Conservation (phyloP, 2,888 invertebrate species). For the Lycia hirtaria region DNA sequence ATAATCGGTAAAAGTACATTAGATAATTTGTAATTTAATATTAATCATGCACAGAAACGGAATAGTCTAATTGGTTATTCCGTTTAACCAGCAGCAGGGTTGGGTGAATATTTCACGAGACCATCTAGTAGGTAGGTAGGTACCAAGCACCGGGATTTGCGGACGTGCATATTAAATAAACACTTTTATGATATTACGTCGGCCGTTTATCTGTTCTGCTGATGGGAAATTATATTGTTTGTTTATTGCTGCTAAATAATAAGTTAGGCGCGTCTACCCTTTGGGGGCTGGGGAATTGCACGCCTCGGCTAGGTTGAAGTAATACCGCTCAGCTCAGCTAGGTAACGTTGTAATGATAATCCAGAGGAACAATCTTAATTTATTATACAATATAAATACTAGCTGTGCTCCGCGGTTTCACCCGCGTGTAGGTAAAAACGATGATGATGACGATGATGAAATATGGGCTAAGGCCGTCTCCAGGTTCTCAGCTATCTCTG, state of each 20-base stretch:
- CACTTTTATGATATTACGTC: conserved; percentile 49
- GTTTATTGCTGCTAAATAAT: conserved; percentile 25
- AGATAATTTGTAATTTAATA: conserved; percentile 21
- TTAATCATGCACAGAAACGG: conserved; percentile 30
- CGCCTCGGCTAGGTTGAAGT: background rate
- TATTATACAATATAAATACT: too few relatives aligned
- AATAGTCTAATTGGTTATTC: conserved; percentile 67
- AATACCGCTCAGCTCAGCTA: background rate
- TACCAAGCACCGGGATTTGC: conserved; percentile 55
- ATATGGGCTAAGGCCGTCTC: too few relatives aligned
- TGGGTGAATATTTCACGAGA: conserved; percentile 72
- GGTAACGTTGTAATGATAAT: background rate
- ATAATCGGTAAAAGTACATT: background rate
- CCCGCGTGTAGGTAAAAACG: too few relatives aligned
- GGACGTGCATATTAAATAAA: conserved; percentile 68
- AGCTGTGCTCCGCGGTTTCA: too few relatives aligned
- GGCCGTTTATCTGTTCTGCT: conserved; percentile 24
- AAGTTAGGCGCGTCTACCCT: conserved; percentile 9
- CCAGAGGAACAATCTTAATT: background rate
- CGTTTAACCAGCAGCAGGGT: conserved; percentile 64
- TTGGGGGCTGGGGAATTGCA: conserved; percentile 12
- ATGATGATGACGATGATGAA: too few relatives aligned
- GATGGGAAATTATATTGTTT: conserved; percentile 30
- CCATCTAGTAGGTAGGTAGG: too few relatives aligned
- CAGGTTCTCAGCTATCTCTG: too few relatives aligned